These are phyloP conservation scores for Gasterosteus aculeatus DNA, from an alignment of 2,113 vertebrate species.

Conservation along the genomic window DNA sequence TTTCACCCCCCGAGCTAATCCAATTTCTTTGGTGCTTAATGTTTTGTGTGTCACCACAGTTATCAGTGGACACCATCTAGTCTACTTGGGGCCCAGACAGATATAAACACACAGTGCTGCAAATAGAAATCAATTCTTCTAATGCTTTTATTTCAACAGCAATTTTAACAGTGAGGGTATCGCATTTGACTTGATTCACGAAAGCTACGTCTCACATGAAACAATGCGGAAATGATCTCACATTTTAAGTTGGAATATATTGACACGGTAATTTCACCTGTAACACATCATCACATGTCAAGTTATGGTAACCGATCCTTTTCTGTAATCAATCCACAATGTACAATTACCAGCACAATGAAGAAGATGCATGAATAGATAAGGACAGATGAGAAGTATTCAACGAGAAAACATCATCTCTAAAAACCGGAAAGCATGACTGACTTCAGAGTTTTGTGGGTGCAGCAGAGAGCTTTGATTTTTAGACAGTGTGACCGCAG, in stretches of 20 bases:
- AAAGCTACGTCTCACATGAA: neutral
- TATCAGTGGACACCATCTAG: conserved; percentile 52
- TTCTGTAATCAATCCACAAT: neutral
- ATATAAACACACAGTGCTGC: conserved; percentile 40
- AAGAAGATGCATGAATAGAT: neutral
- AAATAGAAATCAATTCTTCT: conserved; percentile 17
- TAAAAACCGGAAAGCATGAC: conserved; percentile 5
- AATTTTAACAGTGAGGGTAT: neutral
- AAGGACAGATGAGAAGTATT: neutral
- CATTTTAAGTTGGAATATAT: neutral
- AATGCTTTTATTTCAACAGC: conserved; percentile 7
- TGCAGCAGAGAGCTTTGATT: neutral
- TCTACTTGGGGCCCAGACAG: conserved; percentile 19
- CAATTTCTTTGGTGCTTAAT: conserved; percentile 58
- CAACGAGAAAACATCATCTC: neutral
- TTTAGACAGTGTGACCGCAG: neutral
- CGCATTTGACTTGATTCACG: conserved; percentile 11
- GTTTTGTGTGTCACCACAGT: conserved; percentile 52
- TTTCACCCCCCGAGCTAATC: conserved; percentile 56
- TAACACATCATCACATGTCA: neutral
- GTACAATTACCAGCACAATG: neutral
- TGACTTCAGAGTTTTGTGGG: neutral
- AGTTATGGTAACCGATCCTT: neutral
- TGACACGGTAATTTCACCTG: neutral
- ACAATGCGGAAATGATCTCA: neutral